Evolutionary conservation across 2,113 vertebrate genomes (phyloP), one percentile per base, ranked within the genome.

Genomic region (Nannospalax galili): DNA sequence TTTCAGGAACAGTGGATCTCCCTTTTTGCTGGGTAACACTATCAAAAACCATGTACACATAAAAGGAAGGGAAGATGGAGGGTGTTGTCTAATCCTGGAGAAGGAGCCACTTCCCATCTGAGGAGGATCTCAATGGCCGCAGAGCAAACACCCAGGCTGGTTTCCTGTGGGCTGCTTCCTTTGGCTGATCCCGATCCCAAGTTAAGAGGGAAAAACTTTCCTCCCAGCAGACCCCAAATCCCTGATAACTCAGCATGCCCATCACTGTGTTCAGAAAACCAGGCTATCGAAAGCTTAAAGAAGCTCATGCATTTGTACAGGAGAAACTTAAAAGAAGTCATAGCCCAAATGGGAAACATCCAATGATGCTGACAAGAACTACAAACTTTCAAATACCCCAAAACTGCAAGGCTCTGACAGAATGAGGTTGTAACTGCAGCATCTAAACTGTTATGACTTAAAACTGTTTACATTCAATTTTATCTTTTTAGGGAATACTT

Each of bases 91-190:
- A 82, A 45, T 87, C 96, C 48, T 97, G 91, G 96, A 96, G 97
- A 97, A 97, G 97, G 96, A 0, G 35, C 94, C 96, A 91, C 98
- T 98, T 98, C 97, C 98, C 93, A 91, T 82, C 94, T 95, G 93
- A 97, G 96, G 92, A 97, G 89, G 72, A 93, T 95, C 96, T 98
- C 95, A 93, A 97, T 78, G 85, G 95, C 78, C 91, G 88, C 4
- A 75, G 72, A 88, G 91, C 89, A 94, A 97, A 79, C 93, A 97
- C 80, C 97, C 97, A 91, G 72, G 96, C 96, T 94, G 96, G 80
- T 96, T 97, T 97, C 97, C 97, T 95, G 95, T 97, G 93, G 94
- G 97, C 85, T 52, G 40, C 90, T 98, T 98, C 97, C 97, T 95
- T 93, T 88, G 65, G 96, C 88, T 97, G 91, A 97, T 86, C 37